phyloP scores from a whole-genome alignment of 30 jellyfish, hydroid and myxozoan species.

The Chrysaora quinquecirrha region DNA sequence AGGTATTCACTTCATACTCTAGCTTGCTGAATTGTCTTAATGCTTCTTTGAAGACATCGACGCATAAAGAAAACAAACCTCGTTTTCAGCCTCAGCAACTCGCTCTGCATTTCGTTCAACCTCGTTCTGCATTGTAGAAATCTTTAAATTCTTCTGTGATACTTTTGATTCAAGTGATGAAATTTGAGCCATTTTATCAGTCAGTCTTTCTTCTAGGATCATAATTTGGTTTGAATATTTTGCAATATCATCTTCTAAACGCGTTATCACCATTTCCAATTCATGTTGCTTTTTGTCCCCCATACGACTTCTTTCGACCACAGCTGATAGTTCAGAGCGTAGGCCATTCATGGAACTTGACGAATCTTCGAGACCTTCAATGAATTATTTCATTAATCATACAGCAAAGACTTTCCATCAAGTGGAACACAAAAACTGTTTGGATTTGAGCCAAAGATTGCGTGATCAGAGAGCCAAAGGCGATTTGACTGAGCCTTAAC shows the following conservation, averaged over 20 bases:
- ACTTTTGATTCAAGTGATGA: constrained; percentile 78
- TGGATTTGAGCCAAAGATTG: too few species aligned
- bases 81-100: constrained; percentile 17
- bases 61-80: constrained; percentile 33
- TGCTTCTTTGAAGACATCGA: too few species aligned
- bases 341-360: constrained; percentile 45
- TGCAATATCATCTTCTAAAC: constrained; percentile 78
- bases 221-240: constrained; percentile 75
- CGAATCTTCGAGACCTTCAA: too few species aligned
- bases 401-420: too few species aligned
- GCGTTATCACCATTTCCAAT: constrained; percentile 74
- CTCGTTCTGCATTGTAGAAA: constrained; percentile 70
- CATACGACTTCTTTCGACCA: constrained; percentile 70
- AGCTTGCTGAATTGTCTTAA: too few species aligned
- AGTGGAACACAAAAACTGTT: too few species aligned
- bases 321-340: constrained; percentile 86
- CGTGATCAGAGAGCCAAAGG: too few species aligned
- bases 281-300: constrained; percentile 83
- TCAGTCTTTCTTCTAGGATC: constrained; percentile 80
- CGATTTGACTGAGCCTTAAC: too few species aligned
- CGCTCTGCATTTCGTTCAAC: constrained; percentile 8
- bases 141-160: constrained; percentile 63
- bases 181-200: constrained; percentile 69
- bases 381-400: too few species aligned
- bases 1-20: too few species aligned